phyloP scores from a whole-genome alignment of 2,113 vertebrate species.

The Leptodactylus fuscus region DNA sequence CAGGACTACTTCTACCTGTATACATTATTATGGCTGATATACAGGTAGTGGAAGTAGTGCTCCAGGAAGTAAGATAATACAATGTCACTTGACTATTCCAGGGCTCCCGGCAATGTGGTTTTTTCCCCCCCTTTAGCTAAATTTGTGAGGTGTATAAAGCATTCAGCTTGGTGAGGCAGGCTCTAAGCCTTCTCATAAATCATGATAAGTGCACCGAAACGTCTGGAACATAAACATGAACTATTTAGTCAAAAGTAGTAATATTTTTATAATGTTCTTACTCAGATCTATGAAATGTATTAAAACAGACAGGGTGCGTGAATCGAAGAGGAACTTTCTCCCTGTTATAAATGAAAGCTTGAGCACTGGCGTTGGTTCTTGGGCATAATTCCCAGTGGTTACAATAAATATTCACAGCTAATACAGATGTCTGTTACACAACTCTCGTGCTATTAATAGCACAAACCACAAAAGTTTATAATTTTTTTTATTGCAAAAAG shows the following conservation, averaged over 20 bases:
- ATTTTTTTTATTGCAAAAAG: neutral
- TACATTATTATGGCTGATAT: too few species aligned
- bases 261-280: neutral
- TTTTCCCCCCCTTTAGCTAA: neutral
- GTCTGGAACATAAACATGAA: neutral
- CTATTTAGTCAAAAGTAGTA: neutral
- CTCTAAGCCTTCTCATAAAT: neutral
- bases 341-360: neutral
- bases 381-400: neutral
- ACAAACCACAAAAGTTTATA: neutral
- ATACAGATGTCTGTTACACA: slow-evolving; percentile 1
- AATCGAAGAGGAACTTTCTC: too few species aligned
- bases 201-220: neutral
- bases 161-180: neutral
- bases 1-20: too few species aligned
- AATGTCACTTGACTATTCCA: too few species aligned
- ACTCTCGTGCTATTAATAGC: neutral
- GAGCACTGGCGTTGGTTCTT: neutral
- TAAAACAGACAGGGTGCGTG: neutral
- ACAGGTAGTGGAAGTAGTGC: too few species aligned
- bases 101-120: too few species aligned
- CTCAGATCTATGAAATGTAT: neutral
- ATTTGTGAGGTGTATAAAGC: neutral
- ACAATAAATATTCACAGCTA: slow-evolving; percentile 20
- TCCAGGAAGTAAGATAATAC: too few species aligned